Conservation (phyloP, 2,797 vertebrate species). For the Hylomyscus alleni region DNA sequence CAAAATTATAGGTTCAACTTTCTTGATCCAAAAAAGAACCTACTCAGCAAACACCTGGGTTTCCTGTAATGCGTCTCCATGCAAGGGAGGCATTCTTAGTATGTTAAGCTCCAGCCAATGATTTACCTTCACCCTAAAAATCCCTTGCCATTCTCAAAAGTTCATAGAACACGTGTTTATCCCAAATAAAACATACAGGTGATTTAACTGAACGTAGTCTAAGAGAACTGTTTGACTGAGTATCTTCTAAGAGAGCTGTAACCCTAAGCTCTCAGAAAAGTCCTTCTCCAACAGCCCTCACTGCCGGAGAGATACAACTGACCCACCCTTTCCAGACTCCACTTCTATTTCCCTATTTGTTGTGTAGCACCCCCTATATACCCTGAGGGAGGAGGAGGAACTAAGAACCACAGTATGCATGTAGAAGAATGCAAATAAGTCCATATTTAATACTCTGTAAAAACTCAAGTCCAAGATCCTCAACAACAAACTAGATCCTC, state of each 20-base stretch:
- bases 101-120: neutral
- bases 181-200: neutral
- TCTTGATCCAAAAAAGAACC: neutral
- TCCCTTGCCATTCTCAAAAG: neutral
- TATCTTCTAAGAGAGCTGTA: neutral
- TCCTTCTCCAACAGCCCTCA: neutral
- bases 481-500: neutral
- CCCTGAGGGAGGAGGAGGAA: neutral
- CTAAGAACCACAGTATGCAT: neutral
- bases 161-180: neutral
- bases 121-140: neutral
- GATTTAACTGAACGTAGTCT: neutral
- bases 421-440: neutral
- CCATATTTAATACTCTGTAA: neutral
- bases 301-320: neutral
- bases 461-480: too few relatives aligned
- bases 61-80: neutral
- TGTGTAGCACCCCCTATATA: neutral
- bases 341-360: neutral
- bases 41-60: too few relatives aligned
- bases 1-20: neutral
- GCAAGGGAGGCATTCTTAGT: neutral
- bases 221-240: neutral
- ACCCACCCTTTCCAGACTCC: neutral
- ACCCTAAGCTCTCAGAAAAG: neutral